These are phyloP conservation scores for Salvelinus sp. DNA, from an alignment of 2,113 vertebrate species.

Conservation along the genomic window DNA sequence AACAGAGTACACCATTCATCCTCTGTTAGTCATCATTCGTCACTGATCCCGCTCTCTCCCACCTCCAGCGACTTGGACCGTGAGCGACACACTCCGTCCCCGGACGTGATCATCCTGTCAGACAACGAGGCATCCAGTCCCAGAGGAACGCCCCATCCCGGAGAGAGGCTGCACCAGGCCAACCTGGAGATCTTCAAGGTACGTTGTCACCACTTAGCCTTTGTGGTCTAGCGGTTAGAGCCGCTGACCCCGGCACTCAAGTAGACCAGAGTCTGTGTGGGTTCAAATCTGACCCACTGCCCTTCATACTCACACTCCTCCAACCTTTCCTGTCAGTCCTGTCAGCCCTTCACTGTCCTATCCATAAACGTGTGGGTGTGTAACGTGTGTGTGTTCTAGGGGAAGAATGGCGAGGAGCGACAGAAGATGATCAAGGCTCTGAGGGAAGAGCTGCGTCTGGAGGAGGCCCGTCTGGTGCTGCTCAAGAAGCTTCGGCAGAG, in stretches of 20 bases:
- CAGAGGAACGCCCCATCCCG: constrained; percentile 83
- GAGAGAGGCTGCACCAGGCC: constrained; percentile 86
- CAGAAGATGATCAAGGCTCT: constrained; percentile 97
- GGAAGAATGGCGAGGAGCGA: constrained; percentile 87
- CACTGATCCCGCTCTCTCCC: neutral
- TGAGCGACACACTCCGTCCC: constrained; percentile 88
- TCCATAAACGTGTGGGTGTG: neutral
- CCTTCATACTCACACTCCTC: neutral
- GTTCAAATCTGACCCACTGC: too few relatives aligned
- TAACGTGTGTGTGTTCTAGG: constrained; percentile 67
- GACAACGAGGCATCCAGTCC: constrained; percentile 97
- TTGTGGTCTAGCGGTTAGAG: neutral
- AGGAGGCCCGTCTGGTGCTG: constrained; percentile 91
- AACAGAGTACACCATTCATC: neutral
- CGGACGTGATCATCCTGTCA: constrained; percentile 93
- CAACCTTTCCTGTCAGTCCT: too few relatives aligned
- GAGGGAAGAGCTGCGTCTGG: constrained; percentile 90
- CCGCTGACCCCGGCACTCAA: too few relatives aligned
- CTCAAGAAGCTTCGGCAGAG: constrained; percentile 96
- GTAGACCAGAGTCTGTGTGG: too few relatives aligned
- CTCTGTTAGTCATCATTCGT: neutral
- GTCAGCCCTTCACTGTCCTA: too few relatives aligned
- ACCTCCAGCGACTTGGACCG: constrained; percentile 80
- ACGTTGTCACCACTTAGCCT: constrained; percentile 12
- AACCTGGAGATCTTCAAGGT: constrained; percentile 98